phyloP scores from a whole-genome alignment of 2,113 vertebrate species.

The Sinocyclocheilus anshuiensis region DNA sequence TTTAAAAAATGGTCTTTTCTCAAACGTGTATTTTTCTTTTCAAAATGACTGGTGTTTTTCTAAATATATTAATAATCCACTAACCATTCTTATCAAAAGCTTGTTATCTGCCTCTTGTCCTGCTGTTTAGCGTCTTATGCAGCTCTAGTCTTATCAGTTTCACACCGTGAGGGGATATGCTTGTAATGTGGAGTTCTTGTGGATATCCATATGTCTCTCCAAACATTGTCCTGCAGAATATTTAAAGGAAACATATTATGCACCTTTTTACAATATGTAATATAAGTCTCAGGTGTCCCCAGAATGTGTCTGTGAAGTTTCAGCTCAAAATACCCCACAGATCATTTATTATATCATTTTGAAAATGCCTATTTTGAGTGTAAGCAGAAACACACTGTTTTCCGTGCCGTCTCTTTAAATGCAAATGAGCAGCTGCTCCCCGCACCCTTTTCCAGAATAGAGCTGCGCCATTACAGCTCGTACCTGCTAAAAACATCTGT shows the following conservation, averaged over 20 bases:
- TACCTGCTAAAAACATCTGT: no score
- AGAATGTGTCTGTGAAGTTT: no score
- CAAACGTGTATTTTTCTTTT: background rate
- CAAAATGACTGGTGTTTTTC: background rate
- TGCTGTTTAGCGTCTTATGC: background rate
- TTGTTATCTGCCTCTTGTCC: conserved; percentile 9
- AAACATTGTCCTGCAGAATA: background rate
- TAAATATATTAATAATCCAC: background rate
- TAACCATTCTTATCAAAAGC: background rate
- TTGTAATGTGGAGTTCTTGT: background rate
- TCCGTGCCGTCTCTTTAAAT: no score
- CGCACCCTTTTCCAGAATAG: no score
- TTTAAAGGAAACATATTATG: background rate
- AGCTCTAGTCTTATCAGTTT: conserved; percentile 3
- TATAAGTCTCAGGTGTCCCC: no score
- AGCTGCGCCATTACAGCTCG: no score
- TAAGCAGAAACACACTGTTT: no score
- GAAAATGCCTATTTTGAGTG: no score
- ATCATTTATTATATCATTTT: no score
- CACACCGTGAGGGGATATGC: background rate
- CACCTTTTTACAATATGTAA: no score
- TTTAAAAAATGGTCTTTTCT: background rate
- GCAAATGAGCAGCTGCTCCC: no score
- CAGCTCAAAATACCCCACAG: no score
- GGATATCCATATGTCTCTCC: conserved; percentile 1